Evolutionary conservation across 2,797 vertebrate species (phyloP).

Genomic region (Catamblyrhynchus diadema): DNA sequence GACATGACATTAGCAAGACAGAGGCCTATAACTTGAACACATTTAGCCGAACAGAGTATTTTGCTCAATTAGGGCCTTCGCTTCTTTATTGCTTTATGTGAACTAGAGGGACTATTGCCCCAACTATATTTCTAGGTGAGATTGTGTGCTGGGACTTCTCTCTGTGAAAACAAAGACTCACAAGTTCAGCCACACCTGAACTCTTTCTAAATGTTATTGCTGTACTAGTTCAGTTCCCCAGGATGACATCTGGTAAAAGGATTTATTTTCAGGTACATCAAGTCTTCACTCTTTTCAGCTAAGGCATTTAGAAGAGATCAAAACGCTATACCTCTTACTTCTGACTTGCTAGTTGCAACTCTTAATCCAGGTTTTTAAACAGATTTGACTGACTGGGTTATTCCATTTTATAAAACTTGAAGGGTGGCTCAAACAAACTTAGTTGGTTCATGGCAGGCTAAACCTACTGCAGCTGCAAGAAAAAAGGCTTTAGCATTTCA

Average conservation of each 20-base stretch:
- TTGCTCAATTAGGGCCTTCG: not conserved
- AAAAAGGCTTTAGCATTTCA: not conserved
- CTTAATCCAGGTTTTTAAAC: not conserved
- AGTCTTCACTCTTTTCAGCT: not conserved
- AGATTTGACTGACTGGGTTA: not conserved
- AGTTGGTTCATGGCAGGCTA: not conserved
- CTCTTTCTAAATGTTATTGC: not conserved
- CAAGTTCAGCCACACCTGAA: not conserved
- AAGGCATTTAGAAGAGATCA: not conserved
- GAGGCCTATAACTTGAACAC: not conserved
- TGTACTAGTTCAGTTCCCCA: not conserved
- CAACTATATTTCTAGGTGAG: not conserved
- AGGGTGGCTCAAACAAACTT: not conserved
- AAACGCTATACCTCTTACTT: not conserved
- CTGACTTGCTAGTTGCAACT: not conserved
- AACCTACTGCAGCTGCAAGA: not conserved
- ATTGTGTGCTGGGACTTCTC: not conserved
- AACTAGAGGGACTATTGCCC: not conserved
- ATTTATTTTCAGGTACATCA: not conserved
- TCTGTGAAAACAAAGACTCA: not conserved
- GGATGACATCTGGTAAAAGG: not conserved
- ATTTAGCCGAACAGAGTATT: not conserved
- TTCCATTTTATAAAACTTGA: not conserved
- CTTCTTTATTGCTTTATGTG: not conserved
- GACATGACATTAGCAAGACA: not conserved